Evolutionary conservation across 2,888 invertebrate species (phyloP).

Genomic region (Melipona beecheii): DNA sequence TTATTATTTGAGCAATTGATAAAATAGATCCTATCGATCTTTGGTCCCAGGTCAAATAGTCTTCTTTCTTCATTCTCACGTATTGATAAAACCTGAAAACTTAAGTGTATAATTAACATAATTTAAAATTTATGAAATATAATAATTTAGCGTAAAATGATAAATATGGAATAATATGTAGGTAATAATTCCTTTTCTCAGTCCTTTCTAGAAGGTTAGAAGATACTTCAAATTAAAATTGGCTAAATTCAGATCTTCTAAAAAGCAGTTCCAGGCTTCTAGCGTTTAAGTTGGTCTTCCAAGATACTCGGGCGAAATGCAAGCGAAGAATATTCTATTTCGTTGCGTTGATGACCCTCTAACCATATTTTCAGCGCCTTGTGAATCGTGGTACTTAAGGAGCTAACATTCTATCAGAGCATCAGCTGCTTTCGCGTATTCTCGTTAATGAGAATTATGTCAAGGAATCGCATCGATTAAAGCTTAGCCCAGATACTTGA

Average conservation of each 20-base stretch:
- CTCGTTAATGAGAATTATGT: slow-evolving; percentile 65
- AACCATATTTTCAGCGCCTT: not conserved
- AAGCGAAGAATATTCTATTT: not conserved
- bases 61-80: no score
- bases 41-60: no score
- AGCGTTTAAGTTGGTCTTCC: not conserved
- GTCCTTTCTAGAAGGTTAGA: not conserved
- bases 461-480: slow-evolving; percentile 71
- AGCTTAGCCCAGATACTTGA: slow-evolving; percentile 62
- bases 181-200: not conserved
- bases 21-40: no score
- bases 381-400: not conserved
- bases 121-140: no score
- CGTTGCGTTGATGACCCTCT: not conserved
- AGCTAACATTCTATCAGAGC: not conserved
- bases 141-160: no score
- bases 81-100: no score
- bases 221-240: not conserved
- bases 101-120: no score
- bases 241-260: not conserved
- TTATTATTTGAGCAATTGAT: no score
- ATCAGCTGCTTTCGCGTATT: slow-evolving; percentile 35
- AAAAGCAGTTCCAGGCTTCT: no score
- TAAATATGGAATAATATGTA: not conserved
- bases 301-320: not conserved